phyloP scores from a whole-genome alignment of 2,113 vertebrate genomes.

The Scopus umbretta region DNA sequence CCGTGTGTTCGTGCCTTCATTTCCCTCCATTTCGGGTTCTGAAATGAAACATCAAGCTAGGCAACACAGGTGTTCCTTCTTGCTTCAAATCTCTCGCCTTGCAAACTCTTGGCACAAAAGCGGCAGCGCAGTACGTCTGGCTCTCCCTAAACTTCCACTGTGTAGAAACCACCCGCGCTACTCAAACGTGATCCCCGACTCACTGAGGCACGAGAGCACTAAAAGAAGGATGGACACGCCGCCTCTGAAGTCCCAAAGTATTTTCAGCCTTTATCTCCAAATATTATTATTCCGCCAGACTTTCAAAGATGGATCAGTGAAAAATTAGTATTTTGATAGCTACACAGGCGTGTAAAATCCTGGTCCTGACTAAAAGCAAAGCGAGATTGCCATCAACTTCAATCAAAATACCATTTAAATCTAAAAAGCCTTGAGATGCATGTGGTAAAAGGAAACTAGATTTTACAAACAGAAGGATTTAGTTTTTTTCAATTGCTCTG shows the following conservation, averaged over 20 bases:
- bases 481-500: neutral
- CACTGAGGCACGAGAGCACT: neutral
- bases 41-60: neutral
- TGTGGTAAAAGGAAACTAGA: neutral
- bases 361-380: neutral
- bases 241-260: neutral
- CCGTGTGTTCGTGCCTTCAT: accelerated
- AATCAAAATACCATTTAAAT: neutral
- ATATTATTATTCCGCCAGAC: neutral
- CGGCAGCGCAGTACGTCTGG: neutral
- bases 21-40: slow-evolving; percentile 18
- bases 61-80: neutral
- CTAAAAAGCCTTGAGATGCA: neutral
- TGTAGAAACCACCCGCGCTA: accelerated
- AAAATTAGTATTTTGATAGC: neutral
- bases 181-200: accelerated
- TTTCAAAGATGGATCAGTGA: neutral
- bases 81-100: neutral
- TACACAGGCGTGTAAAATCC: accelerated
- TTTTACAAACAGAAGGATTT: neutral
- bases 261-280: neutral
- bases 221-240: neutral
- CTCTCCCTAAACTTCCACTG: neutral
- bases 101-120: neutral
- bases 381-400: neutral